Evolutionary conservation across 2,113 vertebrate genomes (phyloP), one percentile per base, ranked within the genome.

Genomic region (Ranitomeya imitator): DNA sequence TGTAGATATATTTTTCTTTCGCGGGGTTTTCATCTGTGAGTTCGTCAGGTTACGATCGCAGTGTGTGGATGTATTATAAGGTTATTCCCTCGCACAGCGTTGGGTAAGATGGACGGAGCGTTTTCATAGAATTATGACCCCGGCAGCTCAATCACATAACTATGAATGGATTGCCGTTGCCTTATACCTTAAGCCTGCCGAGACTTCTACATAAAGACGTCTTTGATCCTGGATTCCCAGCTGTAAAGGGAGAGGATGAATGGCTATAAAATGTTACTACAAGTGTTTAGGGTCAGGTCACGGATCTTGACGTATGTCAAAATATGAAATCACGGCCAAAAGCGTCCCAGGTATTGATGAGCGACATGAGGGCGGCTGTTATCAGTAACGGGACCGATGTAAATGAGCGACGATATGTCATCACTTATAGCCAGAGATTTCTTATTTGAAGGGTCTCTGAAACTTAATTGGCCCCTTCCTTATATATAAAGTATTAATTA

Each of bases 141-240:
- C 16, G 54, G 21, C 63, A 26, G 80, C 23, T 21, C 54, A 9
- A 81, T 81, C 31, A 5, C 37, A 83, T 37, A 52, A 14, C 19
- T 83, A 83, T 65, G 54, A 60, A 60, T n/a, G 61, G 60, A 65
- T 21, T 67, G 37, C 45, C 21, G 7, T 7, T 7, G 80, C 60
- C 18, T 83, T 83, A 63, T 83, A 52, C 54, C 23, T 13, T 83
- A 83, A 71, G 63, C 63, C 65, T 55, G 45, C 65, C 26, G 52
- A 84, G 63, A 55, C 63, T 13, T 71, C n/a, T 23, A 54, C 81
- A 83, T 83, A 84, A 84, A 84, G 37, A 55, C 67, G n/a, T 55
- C 82, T 84, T 84, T 84, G 82, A 71, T 69, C 63, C 63, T 23
- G 51, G 61, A 69, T 54, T 26, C 65, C 81, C 21, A 69, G 31